Percentiles rank a stretch among this genome's conserved stretches.
Evolutionary conservation across 2,113 vertebrate genomes (phyloP).

Genomic region (Verasper variegatus): DNA sequence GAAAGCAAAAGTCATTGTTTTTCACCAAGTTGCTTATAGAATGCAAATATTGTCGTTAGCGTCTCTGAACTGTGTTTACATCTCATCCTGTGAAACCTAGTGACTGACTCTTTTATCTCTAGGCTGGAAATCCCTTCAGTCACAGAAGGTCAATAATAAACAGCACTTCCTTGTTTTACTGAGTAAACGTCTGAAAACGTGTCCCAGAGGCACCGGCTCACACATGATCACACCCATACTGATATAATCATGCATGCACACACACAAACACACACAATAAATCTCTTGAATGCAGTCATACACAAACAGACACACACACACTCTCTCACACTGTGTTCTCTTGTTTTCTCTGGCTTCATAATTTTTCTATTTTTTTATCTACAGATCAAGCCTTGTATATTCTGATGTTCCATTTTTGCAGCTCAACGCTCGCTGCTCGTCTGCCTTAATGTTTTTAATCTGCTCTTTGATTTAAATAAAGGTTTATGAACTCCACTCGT

Average conservation of each 20-base stretch:
- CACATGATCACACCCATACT: not conserved
- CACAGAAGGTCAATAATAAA: slow-evolving; percentile 30
- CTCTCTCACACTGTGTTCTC: slow-evolving; percentile 11
- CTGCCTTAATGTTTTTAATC: slow-evolving; percentile 84
- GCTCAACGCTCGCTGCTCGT: slow-evolving; percentile 75
- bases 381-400: slow-evolving; percentile 62
- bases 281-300: slow-evolving; percentile 14
- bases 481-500: slow-evolving; percentile 47
- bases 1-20: too few relatives aligned
- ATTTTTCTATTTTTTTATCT: slow-evolving; percentile 71
- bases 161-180: slow-evolving; percentile 46
- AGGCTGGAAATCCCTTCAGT: slow-evolving; percentile 19
- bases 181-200: slow-evolving; percentile 22
- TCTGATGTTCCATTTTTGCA: slow-evolving; percentile 67
- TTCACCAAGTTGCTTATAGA: too few relatives aligned
- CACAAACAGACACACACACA: not conserved
- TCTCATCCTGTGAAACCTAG: slow-evolving; percentile 27
- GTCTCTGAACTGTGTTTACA: slow-evolving; percentile 6
- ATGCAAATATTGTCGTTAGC: not conserved
- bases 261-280: not conserved
- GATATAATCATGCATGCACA: not conserved
- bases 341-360: slow-evolving; percentile 65
- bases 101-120: slow-evolving; percentile 31
- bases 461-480: slow-evolving; percentile 82
- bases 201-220: slow-evolving; percentile 3